phyloP scores from a whole-genome alignment of 2,888 invertebrate genomes.

The Nemurella pictetii region DNA sequence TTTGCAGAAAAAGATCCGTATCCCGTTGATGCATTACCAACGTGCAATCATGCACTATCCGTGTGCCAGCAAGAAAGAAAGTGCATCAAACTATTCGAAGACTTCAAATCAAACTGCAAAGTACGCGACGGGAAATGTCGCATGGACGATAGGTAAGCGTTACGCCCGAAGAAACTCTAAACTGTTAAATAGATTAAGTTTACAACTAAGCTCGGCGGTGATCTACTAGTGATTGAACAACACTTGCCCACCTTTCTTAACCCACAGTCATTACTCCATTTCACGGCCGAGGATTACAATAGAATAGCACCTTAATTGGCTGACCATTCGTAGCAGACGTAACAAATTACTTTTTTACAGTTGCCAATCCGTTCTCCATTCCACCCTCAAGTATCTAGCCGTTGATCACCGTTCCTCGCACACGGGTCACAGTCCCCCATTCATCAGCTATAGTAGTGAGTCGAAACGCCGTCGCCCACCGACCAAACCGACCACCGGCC shows the following conservation, averaged over 20 bases:
- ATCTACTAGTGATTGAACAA: conserved; percentile 10
- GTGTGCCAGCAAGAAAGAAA: conserved; percentile 81
- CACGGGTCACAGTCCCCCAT: neutral
- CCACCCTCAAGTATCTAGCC: conserved; percentile 1
- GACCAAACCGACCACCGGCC: neutral
- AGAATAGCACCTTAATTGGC: conserved; percentile 29
- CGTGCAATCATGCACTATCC: conserved; percentile 85
- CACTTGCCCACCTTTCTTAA: conserved; percentile 17
- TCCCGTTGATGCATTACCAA: conserved; percentile 84
- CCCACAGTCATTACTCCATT: conserved; percentile 16
- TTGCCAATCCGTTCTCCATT: conserved; percentile 34
- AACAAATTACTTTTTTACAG: conserved; percentile 34
- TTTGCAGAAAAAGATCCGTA: conserved; percentile 84
- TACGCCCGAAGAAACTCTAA: neutral
- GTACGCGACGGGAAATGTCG: conserved; percentile 83
- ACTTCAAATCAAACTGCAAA: conserved; percentile 86
- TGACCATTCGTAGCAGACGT: conserved; percentile 30
- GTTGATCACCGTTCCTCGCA: conserved; percentile 5
- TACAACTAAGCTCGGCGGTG: neutral
- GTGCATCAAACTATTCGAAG: conserved; percentile 80
- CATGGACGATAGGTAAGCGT: conserved; percentile 82
- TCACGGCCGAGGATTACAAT: conserved; percentile 28
- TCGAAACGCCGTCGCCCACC: neutral
- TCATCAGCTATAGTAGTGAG: conserved; percentile 7
- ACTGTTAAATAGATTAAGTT: neutral